These are phyloP conservation scores for Lerema accius DNA, from an alignment of 1,140 invertebrate genomes.

Conservation along the genomic window DNA sequence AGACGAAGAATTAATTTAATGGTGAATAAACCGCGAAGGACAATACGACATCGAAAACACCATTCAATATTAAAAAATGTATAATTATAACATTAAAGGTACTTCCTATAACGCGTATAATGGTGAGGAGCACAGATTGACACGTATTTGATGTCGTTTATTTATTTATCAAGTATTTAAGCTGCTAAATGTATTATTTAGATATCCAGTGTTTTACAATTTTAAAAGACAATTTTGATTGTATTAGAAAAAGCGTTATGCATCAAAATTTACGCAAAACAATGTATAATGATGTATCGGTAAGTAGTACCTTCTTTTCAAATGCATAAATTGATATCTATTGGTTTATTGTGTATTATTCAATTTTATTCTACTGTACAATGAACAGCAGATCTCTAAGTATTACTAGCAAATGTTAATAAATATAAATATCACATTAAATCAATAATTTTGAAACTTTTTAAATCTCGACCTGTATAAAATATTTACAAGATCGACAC, in stretches of 20 bases:
- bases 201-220: no score
- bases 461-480: not conserved
- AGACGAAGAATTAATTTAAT: slow-evolving; percentile 24
- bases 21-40: slow-evolving; percentile 30
- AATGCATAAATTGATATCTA: not conserved
- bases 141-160: no score
- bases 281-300: no score
- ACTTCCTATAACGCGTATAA: no score
- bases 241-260: no score
- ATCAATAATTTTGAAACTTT: not conserved
- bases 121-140: not conserved
- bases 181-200: no score
- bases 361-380: not conserved
- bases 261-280: no score
- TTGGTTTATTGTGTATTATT: not conserved
- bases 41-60: slow-evolving; percentile 33
- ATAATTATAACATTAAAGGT: no score
- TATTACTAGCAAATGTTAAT: not conserved
- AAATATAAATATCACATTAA: not conserved
- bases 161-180: no score
- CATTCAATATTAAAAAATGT: slow-evolving; percentile 23
- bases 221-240: no score
- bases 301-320: not conserved
- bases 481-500: not conserved
- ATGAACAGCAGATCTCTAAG: not conserved